Evolutionary conservation across 1,140 invertebrate genomes (phyloP), one percentile per base, ranked within the genome.

Genomic region (Oedothorax gibbosus): DNA sequence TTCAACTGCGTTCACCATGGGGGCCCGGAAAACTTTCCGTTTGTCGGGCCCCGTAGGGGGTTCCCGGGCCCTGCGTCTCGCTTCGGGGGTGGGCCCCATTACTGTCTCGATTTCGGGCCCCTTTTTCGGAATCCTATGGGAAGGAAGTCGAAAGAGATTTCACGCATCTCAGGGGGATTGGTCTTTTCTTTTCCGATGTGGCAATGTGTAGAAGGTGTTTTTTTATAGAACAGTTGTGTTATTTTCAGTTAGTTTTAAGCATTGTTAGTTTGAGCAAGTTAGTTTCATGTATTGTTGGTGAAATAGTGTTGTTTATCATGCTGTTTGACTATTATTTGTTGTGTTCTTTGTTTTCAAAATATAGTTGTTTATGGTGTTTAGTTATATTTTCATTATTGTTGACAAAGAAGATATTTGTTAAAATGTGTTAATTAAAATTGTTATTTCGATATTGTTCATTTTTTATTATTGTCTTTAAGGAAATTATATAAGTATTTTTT

Each of bases 111-210:
- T 51, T 14, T 56, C 64, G 77, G 69, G 77, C 64, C 77, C 64
- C 65, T 68, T 79, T 68, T 14, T 35, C 35, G 10, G 35, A n/a
- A 49, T 68, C 69, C 69, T 14, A 49, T 71, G 54, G 49, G 8
- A 9, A 68, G 77, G 64, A 79, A 79, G 77, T 79, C 66, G 68
- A 79, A 68, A 68, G 62, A 65, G 53, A 68, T 79, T 65, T 79
- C 77, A 79, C 77, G 77, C 77, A 68, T 79, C 64, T 68, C 18
- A 68, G 77, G 51, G 65, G 21, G 64, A 18, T 21, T 14, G 15
- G 20, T 35, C 54, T 71, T 71, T 71, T 54, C n/a, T 54, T 75
- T 21, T 75, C 72, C 69, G 77, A 62, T 54, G 66, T 68, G 64
- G 51, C 20, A 51, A 15, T 14, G 75, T 18, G 60, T 50, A 49